Evolutionary conservation across 2,113 vertebrate species (phyloP), one percentile per base, ranked within the genome.

Genomic region (Nibea albiflora): DNA sequence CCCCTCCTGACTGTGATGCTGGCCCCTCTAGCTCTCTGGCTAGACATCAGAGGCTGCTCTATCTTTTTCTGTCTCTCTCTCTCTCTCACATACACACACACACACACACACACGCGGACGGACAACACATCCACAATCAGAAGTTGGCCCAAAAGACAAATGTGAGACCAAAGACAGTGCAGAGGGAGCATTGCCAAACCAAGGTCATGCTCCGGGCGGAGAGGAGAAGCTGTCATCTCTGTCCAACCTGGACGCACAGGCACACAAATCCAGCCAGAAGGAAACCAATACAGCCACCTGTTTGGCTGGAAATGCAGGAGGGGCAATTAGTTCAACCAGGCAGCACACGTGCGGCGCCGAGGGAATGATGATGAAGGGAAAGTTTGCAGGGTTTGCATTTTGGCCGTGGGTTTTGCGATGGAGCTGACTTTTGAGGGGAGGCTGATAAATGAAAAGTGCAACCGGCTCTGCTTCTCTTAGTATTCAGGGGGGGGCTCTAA

Each of bases 221-320:
- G 63, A 87, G 79, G 81, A 83, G 84, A 80, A 39, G 1, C 88
- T 92, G 81, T 91, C 88, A 93, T 92, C 89, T 82, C 85, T 8
- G 75, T 90, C 89, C 92, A 91, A 90, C 81, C 90, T 89, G 88
- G 84, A 90, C 3, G 44, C 44, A 35, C 70, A 60, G 44, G 35
- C 65, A 35, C 60, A 85, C 56, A 67, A 86, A 84, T 6, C 69
- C 73, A 73, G 89, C 90, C 86, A 90, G 89, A 80, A 90, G 88
- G 86, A 89, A 88, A 87, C 71, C 88, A 89, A 90, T 82, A 86
- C 76, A 79, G 85, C 87, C 85, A 90, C 90, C 86, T 89, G 89
- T 89, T 93, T 90, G 89, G 90, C 83, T 82, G 78, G 31, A 76
- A 76, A 71, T 47, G 76, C 79, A 63, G 72, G 54, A n/a, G 87